A percentile compares a stretch with the other conserved stretches of the same genome.
Evolutionary conservation across 2,797 vertebrate species (phyloP).

Genomic region (Setipinna tenuifilis): DNA sequence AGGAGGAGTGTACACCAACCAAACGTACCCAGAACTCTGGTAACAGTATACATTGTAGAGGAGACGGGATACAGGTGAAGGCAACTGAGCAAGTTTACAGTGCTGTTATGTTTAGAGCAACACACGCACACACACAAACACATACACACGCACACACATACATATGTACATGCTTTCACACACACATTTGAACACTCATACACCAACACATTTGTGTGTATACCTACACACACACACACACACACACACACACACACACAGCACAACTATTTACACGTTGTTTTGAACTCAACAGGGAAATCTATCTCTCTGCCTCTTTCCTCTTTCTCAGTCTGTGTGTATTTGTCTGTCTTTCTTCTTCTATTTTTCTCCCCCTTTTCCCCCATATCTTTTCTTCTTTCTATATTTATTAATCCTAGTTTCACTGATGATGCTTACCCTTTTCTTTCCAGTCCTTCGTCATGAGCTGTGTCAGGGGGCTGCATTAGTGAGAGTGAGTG

Average conservation of each 20-base stretch:
- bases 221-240: neutral
- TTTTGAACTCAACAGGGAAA: neutral
- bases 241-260: neutral
- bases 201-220: neutral
- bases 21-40: no score
- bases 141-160: no score
- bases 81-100: neutral
- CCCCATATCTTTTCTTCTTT: neutral
- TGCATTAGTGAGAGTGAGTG: neutral
- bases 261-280: neutral
- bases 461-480: neutral
- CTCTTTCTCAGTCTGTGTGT: neutral
- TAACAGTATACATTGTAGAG: no score
- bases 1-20: no score
- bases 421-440: neutral
- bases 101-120: neutral
- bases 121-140: no score
- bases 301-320: neutral
- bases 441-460: neutral
- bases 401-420: no score
- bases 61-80: no score
- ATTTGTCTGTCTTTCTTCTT: neutral
- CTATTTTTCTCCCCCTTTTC: neutral
- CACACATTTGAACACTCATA: neutral
- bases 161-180: no score